A percentile compares a stretch with the other conserved stretches of the same genome.
These are phyloP conservation scores for Tipula lateralis DNA, from an alignment of 2,888 invertebrate genomes.

Conservation along the genomic window DNA sequence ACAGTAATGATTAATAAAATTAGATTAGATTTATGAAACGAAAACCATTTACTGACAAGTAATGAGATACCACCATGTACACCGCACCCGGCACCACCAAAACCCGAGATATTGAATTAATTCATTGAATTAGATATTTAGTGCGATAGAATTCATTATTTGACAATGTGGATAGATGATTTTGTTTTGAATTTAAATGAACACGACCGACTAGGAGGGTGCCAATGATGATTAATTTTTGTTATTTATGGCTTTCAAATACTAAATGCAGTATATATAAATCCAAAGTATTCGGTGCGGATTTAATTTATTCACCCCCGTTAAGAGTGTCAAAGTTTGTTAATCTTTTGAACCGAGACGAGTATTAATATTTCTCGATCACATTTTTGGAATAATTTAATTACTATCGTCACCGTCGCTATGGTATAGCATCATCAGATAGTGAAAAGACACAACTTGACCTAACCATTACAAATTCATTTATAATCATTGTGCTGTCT, in stretches of 20 bases:
- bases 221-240: background rate
- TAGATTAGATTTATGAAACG: constrained; percentile 9
- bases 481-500: too few relatives aligned
- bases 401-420: too few relatives aligned
- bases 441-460: too few relatives aligned
- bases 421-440: too few relatives aligned
- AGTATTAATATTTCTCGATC: too few relatives aligned
- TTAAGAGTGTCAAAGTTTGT: too few relatives aligned
- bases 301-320: background rate
- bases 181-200: background rate
- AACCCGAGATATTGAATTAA: background rate
- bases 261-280: background rate
- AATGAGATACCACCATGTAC: too few relatives aligned
- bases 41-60: constrained; percentile 19
- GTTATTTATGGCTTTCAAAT: background rate
- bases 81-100: background rate
- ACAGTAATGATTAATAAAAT: constrained; percentile 24
- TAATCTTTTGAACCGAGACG: too few relatives aligned
- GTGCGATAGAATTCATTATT: background rate
- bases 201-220: background rate
- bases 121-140: constrained; percentile 1
- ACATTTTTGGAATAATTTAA: too few relatives aligned
- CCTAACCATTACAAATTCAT: too few relatives aligned
- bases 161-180: background rate
- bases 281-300: too few relatives aligned